phyloP scores from a whole-genome alignment of 2,888 invertebrate genomes.

The Agonopterix arenella region DNA sequence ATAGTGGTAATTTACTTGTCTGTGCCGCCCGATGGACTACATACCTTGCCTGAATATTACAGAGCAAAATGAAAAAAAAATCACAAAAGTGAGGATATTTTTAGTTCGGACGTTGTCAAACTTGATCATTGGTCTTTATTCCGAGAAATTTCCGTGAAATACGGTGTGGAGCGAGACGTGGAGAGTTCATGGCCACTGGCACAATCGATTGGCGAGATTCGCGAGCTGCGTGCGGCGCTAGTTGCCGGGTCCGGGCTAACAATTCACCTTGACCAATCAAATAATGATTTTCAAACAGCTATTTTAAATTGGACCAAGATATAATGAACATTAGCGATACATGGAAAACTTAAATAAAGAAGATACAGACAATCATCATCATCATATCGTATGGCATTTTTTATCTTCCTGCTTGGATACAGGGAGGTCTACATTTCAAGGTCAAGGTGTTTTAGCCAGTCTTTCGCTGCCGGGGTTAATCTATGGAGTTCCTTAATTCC shows the following conservation, averaged over 20 bases:
- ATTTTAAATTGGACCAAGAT: too few relatives aligned
- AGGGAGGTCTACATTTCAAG: too few relatives aligned
- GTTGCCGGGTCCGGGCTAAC: conserved; percentile 20
- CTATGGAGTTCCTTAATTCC: too few relatives aligned
- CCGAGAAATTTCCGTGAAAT: conserved; percentile 36
- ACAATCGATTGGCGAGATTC: conserved; percentile 60
- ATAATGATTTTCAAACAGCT: too few relatives aligned
- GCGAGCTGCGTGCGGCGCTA: conserved; percentile 29
- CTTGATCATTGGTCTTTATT: conserved; percentile 6
- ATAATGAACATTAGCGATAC: too few relatives aligned
- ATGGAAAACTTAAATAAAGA: too few relatives aligned
- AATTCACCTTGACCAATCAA: too few relatives aligned
- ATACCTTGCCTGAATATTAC: conserved; percentile 8
- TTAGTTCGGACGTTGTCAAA: background rate
- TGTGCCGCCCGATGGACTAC: conserved; percentile 17
- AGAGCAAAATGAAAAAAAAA: conserved; percentile 13
- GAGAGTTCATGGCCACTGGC: conserved; percentile 60
- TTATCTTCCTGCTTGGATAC: too few relatives aligned
- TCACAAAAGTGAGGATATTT: background rate
- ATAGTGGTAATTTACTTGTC: conserved; percentile 38
- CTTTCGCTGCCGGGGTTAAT: too few relatives aligned
- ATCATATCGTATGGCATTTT: too few relatives aligned
- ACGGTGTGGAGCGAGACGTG: conserved; percentile 21
- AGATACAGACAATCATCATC: too few relatives aligned
- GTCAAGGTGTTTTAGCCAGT: too few relatives aligned